Evolutionary conservation across 2,113 vertebrate genomes (phyloP).

Genomic region (Deroptyus accipitrinus): DNA sequence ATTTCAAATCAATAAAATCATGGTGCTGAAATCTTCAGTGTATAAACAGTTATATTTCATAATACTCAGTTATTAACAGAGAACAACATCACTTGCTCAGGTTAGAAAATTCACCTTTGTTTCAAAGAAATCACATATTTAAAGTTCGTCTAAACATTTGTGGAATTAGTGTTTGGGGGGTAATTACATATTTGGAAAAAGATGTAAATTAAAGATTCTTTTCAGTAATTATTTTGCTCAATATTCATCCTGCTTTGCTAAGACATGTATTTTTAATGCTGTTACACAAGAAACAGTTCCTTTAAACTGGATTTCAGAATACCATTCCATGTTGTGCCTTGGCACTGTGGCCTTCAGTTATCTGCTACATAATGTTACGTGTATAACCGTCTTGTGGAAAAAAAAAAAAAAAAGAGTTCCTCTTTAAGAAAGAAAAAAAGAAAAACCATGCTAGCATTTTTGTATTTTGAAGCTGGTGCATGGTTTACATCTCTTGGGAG

Average conservation of each 20-base stretch:
- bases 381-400: neutral
- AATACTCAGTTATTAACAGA: neutral
- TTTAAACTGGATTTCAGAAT: neutral
- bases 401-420: neutral
- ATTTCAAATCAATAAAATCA: neutral
- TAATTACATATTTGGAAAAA: neutral
- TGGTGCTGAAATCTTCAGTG: neutral
- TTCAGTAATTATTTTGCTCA: neutral
- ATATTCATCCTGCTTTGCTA: neutral
- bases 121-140: neutral
- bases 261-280: neutral
- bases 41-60: neutral
- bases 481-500: conserved; percentile 66
- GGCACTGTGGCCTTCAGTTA: neutral
- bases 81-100: neutral
- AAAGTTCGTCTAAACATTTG: neutral
- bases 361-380: neutral
- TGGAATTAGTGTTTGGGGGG: neutral
- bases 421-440: neutral
- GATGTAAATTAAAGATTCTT: neutral
- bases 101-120: neutral
- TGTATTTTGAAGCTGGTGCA: conserved; percentile 60
- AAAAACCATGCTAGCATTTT: conserved; percentile 15
- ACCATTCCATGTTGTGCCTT: neutral
- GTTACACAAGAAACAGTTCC: neutral